Percentiles rank a stretch among this genome's conserved stretches.
Evolutionary conservation across 1,140 invertebrate genomes (phyloP).

Genomic region (Hypothenemus hampei): DNA sequence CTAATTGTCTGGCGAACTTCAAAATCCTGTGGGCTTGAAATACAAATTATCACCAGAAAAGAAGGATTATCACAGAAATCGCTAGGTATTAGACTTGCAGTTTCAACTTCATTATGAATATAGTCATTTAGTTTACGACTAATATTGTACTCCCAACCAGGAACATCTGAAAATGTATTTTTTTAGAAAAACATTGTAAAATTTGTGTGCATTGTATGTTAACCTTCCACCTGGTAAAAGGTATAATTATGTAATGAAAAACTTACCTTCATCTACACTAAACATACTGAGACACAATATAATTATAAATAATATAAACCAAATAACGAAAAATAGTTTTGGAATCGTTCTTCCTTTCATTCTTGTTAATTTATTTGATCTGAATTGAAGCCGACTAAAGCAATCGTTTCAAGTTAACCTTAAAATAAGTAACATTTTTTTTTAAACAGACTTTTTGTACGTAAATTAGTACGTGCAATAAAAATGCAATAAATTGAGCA

Average conservation of each 20-base stretch:
- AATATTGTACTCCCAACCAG: slow-evolving; percentile 67
- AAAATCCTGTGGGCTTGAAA: slow-evolving; percentile 64
- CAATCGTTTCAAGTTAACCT: too few species aligned
- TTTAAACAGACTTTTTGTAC: too few species aligned
- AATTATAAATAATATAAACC: slow-evolving; percentile 4
- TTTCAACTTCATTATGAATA: slow-evolving; percentile 63
- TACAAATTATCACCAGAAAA: slow-evolving; percentile 68
- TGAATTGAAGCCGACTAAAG: too few species aligned
- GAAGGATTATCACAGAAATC: slow-evolving; percentile 52
- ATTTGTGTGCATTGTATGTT: background rate
- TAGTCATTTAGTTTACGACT: slow-evolving; percentile 66
- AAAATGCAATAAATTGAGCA: too few species aligned
- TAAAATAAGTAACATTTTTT: too few species aligned
- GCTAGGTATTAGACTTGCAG: slow-evolving; percentile 58
- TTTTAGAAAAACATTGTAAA: background rate
- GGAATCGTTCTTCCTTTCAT: slow-evolving; percentile 4
- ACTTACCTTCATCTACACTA: slow-evolving; percentile 12
- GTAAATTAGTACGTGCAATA: too few species aligned
- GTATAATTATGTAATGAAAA: background rate
- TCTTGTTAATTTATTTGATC: too few species aligned
- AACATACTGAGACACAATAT: slow-evolving; percentile 6
- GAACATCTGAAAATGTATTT: slow-evolving; percentile 41
- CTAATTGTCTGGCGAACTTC: slow-evolving; percentile 64
- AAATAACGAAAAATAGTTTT: slow-evolving; percentile 1
- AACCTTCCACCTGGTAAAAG: background rate